Conservation (phyloP, 2,888 invertebrate genomes). For the Phania funesta region DNA sequence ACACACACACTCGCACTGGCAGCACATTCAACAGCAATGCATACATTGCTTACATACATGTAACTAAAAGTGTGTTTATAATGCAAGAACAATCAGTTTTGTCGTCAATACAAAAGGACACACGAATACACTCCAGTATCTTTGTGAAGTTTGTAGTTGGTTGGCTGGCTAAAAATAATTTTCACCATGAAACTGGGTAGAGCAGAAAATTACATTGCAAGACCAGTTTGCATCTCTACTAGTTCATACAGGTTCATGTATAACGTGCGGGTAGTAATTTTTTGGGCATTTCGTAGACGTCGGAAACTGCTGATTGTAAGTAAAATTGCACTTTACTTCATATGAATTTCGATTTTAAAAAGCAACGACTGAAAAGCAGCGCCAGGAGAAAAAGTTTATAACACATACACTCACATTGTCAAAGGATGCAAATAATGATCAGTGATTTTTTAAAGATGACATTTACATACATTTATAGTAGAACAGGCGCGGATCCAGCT, state of each 20-base stretch:
- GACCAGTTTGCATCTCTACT: conserved; percentile 17
- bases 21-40: conserved; percentile 14
- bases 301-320: conserved; percentile 51
- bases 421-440: conserved; percentile 44
- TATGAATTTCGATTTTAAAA: conserved; percentile 52
- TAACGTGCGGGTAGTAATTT: not conserved
- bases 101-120: conserved; percentile 16
- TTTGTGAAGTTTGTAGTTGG: conserved; percentile 17
- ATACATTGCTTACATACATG: conserved; percentile 3
- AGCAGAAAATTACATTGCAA: conserved; percentile 51
- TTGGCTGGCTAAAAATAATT: conserved; percentile 18
- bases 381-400: not conserved
- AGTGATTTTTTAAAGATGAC: conserved; percentile 55
- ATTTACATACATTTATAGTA: conserved; percentile 42
- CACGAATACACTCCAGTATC: not conserved
- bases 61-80: no score
- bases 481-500: no score
- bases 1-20: not conserved
- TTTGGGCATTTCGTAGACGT: conserved; percentile 54
- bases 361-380: conserved; percentile 1
- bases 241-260: not conserved
- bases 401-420: conserved; percentile 1
- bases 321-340: conserved; percentile 54
- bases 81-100: conserved; percentile 6
- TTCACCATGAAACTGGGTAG: conserved; percentile 7